phyloP scores from a whole-genome alignment of 2,888 invertebrate genomes.

The Mactromeris polynyma region DNA sequence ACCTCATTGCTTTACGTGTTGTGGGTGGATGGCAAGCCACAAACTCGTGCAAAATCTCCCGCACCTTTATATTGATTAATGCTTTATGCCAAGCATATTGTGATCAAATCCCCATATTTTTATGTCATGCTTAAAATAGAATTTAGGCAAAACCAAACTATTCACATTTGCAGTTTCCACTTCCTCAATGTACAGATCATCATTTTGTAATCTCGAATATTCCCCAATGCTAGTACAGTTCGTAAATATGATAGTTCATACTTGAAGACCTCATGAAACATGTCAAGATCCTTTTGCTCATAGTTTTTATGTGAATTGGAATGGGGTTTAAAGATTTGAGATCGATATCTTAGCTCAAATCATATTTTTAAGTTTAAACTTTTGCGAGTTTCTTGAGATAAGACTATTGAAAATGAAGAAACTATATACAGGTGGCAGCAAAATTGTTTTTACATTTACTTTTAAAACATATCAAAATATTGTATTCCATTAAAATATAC shows the following conservation, averaged over 20 bases:
- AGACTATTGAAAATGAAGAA: too few species aligned
- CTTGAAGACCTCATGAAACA: too few species aligned
- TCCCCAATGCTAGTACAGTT: background rate
- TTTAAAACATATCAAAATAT: too few species aligned
- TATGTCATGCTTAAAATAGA: constrained; percentile 12
- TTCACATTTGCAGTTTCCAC: background rate
- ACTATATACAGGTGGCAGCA: too few species aligned
- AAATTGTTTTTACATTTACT: too few species aligned
- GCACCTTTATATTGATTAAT: constrained; percentile 5
- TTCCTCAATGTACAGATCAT: background rate
- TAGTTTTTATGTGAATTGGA: too few species aligned
- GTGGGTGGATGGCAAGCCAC: constrained; percentile 5
- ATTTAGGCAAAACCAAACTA: background rate
- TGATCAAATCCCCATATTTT: background rate
- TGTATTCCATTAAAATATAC: too few species aligned
- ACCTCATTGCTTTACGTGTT: constrained; percentile 38
- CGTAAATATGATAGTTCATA: background rate
- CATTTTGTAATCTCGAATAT: constrained; percentile 2
- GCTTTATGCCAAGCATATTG: background rate
- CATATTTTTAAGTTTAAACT: too few species aligned
- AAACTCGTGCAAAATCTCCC: constrained; percentile 17
- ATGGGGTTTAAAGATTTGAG: too few species aligned
- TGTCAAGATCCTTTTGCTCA: too few species aligned
- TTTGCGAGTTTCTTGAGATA: too few species aligned
- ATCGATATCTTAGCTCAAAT: too few species aligned